A percentile compares a stretch with the other conserved stretches of the same genome.
These are phyloP conservation scores for Cerceris ruficornis DNA, from an alignment of 2,888 invertebrate species.

Conservation along the genomic window DNA sequence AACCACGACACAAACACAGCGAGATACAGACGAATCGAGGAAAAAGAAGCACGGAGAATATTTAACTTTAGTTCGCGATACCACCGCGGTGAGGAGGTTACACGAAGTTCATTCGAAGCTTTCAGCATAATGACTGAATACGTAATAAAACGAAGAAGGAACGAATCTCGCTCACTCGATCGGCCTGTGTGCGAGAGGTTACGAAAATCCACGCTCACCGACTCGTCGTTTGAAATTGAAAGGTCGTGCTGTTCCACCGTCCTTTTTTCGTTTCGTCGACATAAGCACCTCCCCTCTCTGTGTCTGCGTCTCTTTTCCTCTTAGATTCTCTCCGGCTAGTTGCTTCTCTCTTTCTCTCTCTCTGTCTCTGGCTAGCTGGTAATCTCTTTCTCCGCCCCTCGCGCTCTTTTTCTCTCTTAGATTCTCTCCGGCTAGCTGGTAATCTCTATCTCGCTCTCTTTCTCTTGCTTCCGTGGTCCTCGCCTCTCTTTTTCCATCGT, in stretches of 20 bases:
- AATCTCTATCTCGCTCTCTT: too few relatives aligned
- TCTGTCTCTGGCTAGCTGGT: too few relatives aligned
- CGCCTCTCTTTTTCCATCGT: not conserved
- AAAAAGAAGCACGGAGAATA: not conserved
- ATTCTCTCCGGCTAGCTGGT: too few relatives aligned
- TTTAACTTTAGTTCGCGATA: not conserved
- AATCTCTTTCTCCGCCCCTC: too few relatives aligned
- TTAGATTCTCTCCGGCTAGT: too few relatives aligned
- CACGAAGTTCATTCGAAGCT: not conserved
- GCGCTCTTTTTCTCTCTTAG: too few relatives aligned
- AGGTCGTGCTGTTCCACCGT: slow-evolving; percentile 5
- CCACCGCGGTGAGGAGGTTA: not conserved
- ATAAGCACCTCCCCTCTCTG: too few relatives aligned
- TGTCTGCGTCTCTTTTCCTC: too few relatives aligned
- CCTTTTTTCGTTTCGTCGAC: not conserved
- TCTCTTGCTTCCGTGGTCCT: too few relatives aligned
- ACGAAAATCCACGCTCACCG: not conserved
- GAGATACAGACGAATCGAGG: too few relatives aligned
- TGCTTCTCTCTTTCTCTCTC: too few relatives aligned
- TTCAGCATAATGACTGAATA: not conserved
- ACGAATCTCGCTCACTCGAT: not conserved
- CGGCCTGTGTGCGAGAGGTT: slow-evolving; percentile 7
- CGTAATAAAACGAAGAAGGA: not conserved
- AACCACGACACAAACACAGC: too few relatives aligned
- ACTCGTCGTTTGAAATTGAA: slow-evolving; percentile 12